Evolutionary conservation across 2,113 vertebrate species (phyloP).

Genomic region (Diglossa brunneiventris): DNA sequence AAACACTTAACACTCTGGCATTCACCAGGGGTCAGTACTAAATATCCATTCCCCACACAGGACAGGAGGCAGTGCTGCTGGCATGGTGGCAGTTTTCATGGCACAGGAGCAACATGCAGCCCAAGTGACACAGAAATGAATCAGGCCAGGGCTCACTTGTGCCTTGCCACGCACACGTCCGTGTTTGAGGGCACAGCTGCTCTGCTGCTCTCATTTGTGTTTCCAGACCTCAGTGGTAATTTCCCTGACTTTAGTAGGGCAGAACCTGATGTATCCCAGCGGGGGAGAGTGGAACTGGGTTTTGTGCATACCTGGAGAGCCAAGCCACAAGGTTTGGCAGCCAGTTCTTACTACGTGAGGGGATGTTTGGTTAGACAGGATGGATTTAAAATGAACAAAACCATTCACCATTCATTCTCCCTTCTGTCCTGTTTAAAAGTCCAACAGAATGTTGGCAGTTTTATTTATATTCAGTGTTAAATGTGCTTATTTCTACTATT

Average conservation of each 20-base stretch:
- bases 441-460: background rate
- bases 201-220: constrained; percentile 28
- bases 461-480: background rate
- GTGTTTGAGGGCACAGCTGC: background rate
- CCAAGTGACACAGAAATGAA: background rate
- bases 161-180: fast-evolving
- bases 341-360: background rate
- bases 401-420: background rate
- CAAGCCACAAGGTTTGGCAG: background rate
- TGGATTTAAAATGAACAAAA: background rate
- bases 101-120: background rate
- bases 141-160: background rate
- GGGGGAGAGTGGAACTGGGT: background rate
- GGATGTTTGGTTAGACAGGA: background rate
- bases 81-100: background rate
- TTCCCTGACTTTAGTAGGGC: constrained; percentile 23
- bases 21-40: background rate
- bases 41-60: background rate
- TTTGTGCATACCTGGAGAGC: background rate
- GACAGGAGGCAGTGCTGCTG: background rate
- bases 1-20: background rate
- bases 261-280: background rate
- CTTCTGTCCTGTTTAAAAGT: background rate
- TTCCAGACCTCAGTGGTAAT: background rate
- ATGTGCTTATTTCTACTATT: background rate